phyloP scores from a whole-genome alignment of 1,140 invertebrate genomes.

The Zophobas atratus region DNA sequence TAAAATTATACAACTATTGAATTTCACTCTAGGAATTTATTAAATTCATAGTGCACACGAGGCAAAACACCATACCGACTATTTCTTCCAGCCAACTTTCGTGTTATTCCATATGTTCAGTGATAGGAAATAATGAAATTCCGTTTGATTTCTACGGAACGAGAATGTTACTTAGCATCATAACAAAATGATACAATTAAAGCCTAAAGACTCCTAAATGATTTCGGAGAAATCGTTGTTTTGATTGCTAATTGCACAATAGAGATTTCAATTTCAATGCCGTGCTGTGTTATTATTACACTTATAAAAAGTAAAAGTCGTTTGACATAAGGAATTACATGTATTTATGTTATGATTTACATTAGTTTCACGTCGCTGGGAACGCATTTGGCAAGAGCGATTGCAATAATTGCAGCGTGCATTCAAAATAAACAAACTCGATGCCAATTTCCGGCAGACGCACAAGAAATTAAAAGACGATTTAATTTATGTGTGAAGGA shows the following conservation, averaged over 20 bases:
- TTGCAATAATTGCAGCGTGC: constrained; percentile 31
- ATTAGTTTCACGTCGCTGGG: constrained; percentile 18
- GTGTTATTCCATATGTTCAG: constrained; percentile 60
- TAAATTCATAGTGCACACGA: constrained; percentile 48
- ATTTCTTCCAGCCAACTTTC: constrained; percentile 51
- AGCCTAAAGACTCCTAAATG: neutral
- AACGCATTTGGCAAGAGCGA: constrained; percentile 20
- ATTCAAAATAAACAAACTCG: constrained; percentile 2
- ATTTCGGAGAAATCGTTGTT: constrained; percentile 13
- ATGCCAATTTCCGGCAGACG: neutral
- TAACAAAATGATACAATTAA: constrained; percentile 15
- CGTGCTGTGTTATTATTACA: constrained; percentile 18
- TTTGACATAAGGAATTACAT: constrained; percentile 33
- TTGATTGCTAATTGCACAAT: constrained; percentile 15
- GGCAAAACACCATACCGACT: neutral
- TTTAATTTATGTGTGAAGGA: neutral
- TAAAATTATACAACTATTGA: constrained; percentile 38
- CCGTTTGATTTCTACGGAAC: constrained; percentile 44
- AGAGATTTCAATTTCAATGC: constrained; percentile 6
- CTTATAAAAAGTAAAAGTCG: constrained; percentile 38
- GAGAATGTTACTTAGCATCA: neutral
- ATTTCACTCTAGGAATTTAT: constrained; percentile 61
- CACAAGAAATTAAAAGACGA: constrained; percentile 1
- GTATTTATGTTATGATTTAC: constrained; percentile 39
- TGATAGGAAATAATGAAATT: constrained; percentile 60